These are phyloP conservation scores for Platichthys flesus DNA, from an alignment of 2,113 vertebrate species.

Conservation along the genomic window DNA sequence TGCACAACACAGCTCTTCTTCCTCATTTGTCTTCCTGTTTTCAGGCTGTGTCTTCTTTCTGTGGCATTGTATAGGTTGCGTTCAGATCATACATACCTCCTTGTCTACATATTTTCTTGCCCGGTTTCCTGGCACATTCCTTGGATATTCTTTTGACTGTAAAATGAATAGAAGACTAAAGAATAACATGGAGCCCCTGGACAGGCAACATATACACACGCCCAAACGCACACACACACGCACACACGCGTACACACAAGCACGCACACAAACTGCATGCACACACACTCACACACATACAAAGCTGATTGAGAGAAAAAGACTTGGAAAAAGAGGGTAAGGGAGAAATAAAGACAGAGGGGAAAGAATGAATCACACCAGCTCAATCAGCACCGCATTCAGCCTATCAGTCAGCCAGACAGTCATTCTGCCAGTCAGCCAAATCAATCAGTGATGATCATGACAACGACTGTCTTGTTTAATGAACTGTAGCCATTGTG, in stretches of 20 bases:
- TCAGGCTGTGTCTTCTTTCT: conserved; percentile 17
- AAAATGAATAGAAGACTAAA: conserved; percentile 99
- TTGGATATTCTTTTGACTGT: conserved; percentile 99
- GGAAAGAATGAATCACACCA: conserved; percentile 52
- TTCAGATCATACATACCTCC: conserved; percentile 97
- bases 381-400: conserved; percentile 70
- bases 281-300: background rate
- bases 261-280: background rate
- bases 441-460: conserved; percentile 73
- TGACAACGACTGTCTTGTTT: conserved; percentile 69
- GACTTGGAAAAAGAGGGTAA: conserved; percentile 37
- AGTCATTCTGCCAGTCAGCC: conserved; percentile 66
- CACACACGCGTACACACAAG: conserved; percentile 20
- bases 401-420: conserved; percentile 60
- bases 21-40: background rate
- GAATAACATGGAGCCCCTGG: conserved; percentile 99
- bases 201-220: conserved; percentile 83
- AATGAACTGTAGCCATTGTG: conserved; percentile 87
- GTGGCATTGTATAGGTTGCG: conserved; percentile 52
- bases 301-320: conserved; percentile 78
- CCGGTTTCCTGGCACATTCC: conserved; percentile 99
- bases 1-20: background rate
- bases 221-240: conserved; percentile 9
- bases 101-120: conserved; percentile 99
- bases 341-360: conserved; percentile 42